A percentile compares a stretch with the other conserved stretches of the same genome.
Evolutionary conservation across 2,888 invertebrate genomes (phyloP).

Genomic region (Slavum lentiscoides): DNA sequence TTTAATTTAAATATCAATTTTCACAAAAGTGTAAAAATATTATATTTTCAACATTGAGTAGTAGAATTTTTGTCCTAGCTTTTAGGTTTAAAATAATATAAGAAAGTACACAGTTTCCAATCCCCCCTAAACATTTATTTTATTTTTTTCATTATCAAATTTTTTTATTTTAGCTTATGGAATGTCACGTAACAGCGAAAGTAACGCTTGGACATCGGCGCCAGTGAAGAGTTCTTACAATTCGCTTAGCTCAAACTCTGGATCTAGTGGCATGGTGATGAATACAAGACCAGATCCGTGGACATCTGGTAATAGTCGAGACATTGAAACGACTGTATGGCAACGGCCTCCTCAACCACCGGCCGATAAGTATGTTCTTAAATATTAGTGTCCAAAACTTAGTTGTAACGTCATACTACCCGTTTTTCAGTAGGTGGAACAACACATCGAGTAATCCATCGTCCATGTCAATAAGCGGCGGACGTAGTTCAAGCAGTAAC

Average conservation of each 20-base stretch:
- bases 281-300: conserved; percentile 39
- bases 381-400: background rate
- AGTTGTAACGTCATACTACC: background rate
- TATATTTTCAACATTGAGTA: no score
- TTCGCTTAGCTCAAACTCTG: conserved; percentile 27
- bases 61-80: no score
- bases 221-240: conserved; percentile 34
- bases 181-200: conserved; percentile 43
- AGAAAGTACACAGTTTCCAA: no score
- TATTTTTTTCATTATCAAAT: background rate
- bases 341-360: conserved; percentile 46
- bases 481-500: conserved; percentile 39
- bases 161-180: conserved; percentile 36
- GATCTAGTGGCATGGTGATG: conserved; percentile 26
- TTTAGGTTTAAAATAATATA: no score
- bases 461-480: conserved; percentile 33
- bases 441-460: conserved; percentile 44
- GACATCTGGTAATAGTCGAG: conserved; percentile 27
- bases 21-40: no score
- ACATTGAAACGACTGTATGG: conserved; percentile 40
- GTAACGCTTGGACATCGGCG: conserved; percentile 18
- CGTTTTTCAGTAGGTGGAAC: conserved; percentile 22
- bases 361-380: conserved; percentile 37
- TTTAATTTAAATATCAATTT: no score
- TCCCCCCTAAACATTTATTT: background rate